phyloP scores from a whole-genome alignment of 2,888 invertebrate genomes.

The Meta bourneti region DNA sequence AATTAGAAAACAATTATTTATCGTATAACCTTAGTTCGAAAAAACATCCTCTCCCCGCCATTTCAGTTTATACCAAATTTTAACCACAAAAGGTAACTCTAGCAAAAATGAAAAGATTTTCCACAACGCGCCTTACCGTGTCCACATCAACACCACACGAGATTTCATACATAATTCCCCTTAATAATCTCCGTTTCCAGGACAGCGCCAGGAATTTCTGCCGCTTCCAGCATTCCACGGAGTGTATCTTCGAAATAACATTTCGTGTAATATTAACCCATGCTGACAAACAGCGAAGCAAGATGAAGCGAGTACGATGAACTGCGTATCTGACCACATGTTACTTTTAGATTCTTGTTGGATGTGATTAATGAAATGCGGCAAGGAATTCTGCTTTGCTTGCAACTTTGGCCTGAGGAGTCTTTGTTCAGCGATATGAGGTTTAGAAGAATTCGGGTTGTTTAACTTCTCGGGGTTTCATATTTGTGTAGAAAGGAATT shows the following conservation, averaged over 20 bases:
- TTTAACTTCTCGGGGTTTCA: background rate
- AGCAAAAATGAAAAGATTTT: no score
- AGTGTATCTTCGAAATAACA: background rate
- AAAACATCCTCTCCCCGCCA: no score
- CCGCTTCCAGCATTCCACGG: conserved; percentile 40
- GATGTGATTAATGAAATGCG: background rate
- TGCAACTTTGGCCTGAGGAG: background rate
- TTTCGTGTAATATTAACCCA: background rate
- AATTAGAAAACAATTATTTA: no score
- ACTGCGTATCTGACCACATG: background rate
- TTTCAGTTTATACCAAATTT: no score
- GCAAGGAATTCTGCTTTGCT: background rate
- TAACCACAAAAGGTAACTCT: no score
- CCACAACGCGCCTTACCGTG: background rate
- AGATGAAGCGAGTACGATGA: background rate
- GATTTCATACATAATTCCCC: conserved; percentile 37
- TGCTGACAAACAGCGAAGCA: background rate
- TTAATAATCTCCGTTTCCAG: conserved; percentile 32
- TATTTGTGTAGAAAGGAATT: background rate
- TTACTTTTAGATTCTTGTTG: background rate
- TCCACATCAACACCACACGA: background rate
- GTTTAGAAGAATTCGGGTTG: background rate
- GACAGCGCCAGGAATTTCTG: conserved; percentile 26
- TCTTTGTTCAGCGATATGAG: background rate
- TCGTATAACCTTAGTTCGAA: no score